Evolutionary conservation across 2,113 vertebrate species (phyloP), one percentile per base, ranked within the genome.

Genomic region (Oreochromis niloticus): DNA sequence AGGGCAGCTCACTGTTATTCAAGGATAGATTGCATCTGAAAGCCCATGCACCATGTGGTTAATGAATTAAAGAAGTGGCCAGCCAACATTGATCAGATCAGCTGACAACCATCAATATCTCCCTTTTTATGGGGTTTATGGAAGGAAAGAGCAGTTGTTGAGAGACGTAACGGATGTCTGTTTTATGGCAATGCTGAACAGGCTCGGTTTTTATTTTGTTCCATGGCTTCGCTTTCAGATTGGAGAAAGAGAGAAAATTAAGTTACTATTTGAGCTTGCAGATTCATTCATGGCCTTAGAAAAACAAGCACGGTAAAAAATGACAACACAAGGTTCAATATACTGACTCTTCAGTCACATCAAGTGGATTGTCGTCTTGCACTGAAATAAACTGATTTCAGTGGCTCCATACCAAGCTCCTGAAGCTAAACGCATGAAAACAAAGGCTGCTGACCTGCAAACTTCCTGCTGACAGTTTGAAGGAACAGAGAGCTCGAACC

Each of bases 31-130:
- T 92, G 89, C 82, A 84, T 91, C 80, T 91, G 93, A 95, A 92
- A 89, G 93, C 86, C 75, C 59, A 12, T 73, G 73, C 17, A 61
- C 63, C 81, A 80, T 52, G 82, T 48, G 59, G 84, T 84, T 93
- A 90, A 94, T 94, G 92, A 94, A 94, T 95, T 91, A 91, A 93
- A 94, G 91, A 90, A 90, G 88, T 84, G 73, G 83, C 89, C 88
- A 84, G 92, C 89, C 84, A 89, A 52, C 79, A 92, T 87, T 89
- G 89, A 94, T 94, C 89, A 91, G 87, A 87, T 89, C 81, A 90
- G 81, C 84, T 84, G 88, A 90, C 90, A 90, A 59, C 59, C 80
- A 85, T 93, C 90, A 82, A 89, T 91, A 92, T 84, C n/a, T 85
- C 83, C 19, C 59, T 81, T 83, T 81, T 90, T 85, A 73, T 81